Conservation (phyloP, 2,113 vertebrate genomes). For the Glareola pratincola region DNA sequence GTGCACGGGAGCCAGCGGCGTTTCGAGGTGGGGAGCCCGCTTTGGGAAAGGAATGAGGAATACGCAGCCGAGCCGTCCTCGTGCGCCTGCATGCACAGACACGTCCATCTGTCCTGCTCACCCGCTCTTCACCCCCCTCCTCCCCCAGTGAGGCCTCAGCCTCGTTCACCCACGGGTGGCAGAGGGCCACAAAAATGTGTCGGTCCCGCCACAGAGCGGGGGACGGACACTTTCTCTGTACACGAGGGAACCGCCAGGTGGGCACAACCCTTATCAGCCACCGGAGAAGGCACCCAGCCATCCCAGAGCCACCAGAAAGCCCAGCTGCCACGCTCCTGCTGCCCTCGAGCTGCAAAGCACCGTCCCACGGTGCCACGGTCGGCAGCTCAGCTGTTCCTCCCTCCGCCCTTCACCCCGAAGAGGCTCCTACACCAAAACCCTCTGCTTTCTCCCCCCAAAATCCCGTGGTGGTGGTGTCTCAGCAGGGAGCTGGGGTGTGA, state of each 20-base stretch:
- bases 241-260: neutral
- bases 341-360: neutral
- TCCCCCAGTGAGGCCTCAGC: neutral
- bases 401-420: neutral
- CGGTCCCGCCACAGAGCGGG: rapidly evolving
- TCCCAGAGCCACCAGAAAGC: neutral
- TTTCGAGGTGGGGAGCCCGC: neutral
- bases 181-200: rapidly evolving
- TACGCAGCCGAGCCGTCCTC: neutral
- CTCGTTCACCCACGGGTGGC: neutral
- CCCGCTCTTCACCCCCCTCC: neutral
- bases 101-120: neutral
- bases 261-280: neutral
- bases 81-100: neutral
- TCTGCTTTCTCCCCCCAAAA: neutral
- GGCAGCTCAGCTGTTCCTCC: neutral
- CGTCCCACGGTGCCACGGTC: rapidly evolving
- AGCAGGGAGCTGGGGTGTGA: neutral
- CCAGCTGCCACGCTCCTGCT: neutral
- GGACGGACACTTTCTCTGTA: neutral
- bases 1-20: neutral
- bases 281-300: neutral
- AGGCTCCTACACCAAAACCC: neutral
- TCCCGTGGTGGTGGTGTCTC: rapidly evolving
- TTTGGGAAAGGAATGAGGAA: constrained; percentile 34